A percentile compares a stretch with the other conserved stretches of the same genome.
Evolutionary conservation across 2,888 invertebrate genomes (phyloP).

Genomic region (Melanophora roralis): DNA sequence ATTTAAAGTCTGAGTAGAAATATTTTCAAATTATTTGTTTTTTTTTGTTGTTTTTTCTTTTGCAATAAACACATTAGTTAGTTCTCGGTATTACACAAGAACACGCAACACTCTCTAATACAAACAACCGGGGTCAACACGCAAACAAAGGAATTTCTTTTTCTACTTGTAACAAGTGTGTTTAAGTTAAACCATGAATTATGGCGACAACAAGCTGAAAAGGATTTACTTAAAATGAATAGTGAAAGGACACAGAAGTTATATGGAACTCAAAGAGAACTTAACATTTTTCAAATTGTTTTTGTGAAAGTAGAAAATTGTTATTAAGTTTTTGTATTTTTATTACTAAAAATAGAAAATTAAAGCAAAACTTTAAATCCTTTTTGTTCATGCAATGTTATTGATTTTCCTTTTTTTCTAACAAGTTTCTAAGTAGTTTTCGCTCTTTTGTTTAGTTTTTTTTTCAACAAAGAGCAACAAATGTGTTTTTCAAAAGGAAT

Average conservation of each 20-base stretch:
- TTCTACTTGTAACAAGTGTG: slow-evolving; percentile 12
- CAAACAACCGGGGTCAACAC: slow-evolving; percentile 13
- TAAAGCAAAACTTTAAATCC: not conserved
- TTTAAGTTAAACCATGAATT: slow-evolving; percentile 6
- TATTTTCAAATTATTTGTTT: not conserved
- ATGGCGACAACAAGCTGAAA: not conserved
- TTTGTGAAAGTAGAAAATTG: slow-evolving; percentile 31
- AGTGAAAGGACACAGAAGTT: not conserved
- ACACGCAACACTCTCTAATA: slow-evolving; percentile 50
- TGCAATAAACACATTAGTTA: slow-evolving; percentile 32
- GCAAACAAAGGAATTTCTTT: slow-evolving; percentile 31
- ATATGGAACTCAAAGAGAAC: not conserved
- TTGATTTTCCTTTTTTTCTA: slow-evolving; percentile 35
- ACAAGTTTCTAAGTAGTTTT: not conserved
- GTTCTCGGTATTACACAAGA: slow-evolving; percentile 38
- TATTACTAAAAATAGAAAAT: not conserved
- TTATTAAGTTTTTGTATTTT: not conserved
- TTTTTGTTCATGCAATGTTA: slow-evolving; percentile 26
- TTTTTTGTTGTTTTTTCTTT: not conserved
- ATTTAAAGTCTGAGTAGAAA: not conserved
- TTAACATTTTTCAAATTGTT: no score
- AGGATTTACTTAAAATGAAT: not conserved
- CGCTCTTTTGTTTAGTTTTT: not conserved
- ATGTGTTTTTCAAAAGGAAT: slow-evolving; percentile 16
- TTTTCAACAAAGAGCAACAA: slow-evolving; percentile 1